A percentile compares a stretch with the other conserved stretches of the same genome.
Evolutionary conservation across 2,113 vertebrate genomes (phyloP).

Genomic region (Bothrops jararaca): DNA sequence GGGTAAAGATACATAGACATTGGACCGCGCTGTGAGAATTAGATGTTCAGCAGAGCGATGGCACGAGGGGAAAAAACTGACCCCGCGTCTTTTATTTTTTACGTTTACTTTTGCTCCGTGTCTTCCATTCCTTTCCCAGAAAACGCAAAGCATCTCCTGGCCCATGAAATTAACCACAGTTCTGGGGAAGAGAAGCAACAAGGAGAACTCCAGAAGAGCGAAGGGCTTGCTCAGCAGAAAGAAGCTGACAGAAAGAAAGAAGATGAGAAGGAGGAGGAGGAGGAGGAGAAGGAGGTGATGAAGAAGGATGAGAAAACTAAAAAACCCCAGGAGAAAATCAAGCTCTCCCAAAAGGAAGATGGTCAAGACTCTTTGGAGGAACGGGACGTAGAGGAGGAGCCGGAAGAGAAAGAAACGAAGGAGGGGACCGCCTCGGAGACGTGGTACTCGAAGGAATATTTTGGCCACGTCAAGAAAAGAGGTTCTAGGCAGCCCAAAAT

Average conservation of each 20-base stretch:
- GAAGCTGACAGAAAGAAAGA: constrained; percentile 56
- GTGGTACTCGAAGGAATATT: constrained; percentile 1
- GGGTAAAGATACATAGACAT: neutral
- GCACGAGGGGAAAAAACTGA: neutral
- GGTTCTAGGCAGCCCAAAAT: neutral
- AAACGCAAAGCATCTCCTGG: constrained; percentile 14
- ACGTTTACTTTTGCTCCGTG: neutral
- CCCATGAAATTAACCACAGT: neutral
- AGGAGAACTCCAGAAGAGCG: constrained; percentile 47
- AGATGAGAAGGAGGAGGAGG: constrained; percentile 48
- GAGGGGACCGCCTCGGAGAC: constrained; percentile 39
- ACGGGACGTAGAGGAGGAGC: constrained; percentile 53
- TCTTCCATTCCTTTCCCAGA: neutral
- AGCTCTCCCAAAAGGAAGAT: constrained; percentile 18
- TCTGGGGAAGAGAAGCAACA: constrained; percentile 31
- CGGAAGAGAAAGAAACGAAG: constrained; percentile 49
- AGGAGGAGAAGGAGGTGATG: constrained; percentile 64
- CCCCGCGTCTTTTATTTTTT: neutral
- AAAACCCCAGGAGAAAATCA: constrained; percentile 60
- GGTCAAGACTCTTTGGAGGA: constrained; percentile 47
- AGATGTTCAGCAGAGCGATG: neutral
- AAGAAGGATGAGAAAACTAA: constrained; percentile 62
- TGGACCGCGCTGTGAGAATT: neutral
- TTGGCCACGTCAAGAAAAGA: constrained; percentile 3
- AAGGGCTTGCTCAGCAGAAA: constrained; percentile 37